phyloP scores from a whole-genome alignment of 2,888 invertebrate genomes.

The Chloromyia formosa region DNA sequence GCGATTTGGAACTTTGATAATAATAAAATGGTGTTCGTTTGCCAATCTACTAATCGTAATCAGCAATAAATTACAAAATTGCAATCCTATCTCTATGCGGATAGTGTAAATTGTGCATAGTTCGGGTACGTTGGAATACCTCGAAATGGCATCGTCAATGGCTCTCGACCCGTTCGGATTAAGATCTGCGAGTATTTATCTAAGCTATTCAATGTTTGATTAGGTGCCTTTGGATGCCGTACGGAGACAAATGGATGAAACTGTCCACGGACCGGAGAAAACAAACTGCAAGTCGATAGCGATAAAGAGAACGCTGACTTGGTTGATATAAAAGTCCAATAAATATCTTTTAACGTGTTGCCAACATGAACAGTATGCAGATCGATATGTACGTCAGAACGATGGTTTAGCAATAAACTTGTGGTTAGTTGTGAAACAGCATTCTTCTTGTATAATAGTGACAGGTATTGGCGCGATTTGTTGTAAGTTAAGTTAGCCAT shows the following conservation, averaged over 20 bases:
- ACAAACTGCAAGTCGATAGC: no score
- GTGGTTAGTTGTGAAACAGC: no score
- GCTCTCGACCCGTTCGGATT: conserved; percentile 1
- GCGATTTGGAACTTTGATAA: conserved; percentile 21
- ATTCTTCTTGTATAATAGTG: no score
- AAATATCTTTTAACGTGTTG: neutral
- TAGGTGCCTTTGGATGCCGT: conserved; percentile 1
- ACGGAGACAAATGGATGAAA: conserved; percentile 17
- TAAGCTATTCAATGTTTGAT: conserved; percentile 26
- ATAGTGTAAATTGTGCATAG: conserved; percentile 24
- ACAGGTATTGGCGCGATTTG: neutral
- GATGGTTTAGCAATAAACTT: no score
- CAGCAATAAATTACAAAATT: conserved; percentile 38
- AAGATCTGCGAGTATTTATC: neutral
- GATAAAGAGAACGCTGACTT: neutral
- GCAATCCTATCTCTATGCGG: conserved; percentile 18
- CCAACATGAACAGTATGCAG: no score
- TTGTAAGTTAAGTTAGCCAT: neutral
- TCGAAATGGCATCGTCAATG: neutral
- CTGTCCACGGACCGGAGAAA: neutral
- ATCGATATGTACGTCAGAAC: no score
- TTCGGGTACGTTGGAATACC: neutral
- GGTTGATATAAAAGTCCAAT: neutral
- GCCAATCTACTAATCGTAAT: conserved; percentile 30
- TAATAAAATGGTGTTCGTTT: neutral